Conservation (phyloP, 2,113 vertebrate species). For the Pristiophorus japonicus region DNA sequence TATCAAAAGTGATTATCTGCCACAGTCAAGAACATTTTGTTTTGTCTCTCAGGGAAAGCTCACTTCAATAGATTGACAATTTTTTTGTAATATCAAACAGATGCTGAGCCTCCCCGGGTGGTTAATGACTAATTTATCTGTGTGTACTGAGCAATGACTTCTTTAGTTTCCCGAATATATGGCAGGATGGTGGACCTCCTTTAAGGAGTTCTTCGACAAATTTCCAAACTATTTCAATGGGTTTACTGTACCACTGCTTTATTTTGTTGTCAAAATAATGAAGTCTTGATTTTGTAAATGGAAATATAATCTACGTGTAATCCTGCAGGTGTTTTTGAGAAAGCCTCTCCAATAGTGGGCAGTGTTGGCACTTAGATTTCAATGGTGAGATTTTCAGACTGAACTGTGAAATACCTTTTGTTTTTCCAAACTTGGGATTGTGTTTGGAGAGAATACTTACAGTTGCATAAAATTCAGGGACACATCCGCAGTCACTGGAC, state of each 20-base stretch:
- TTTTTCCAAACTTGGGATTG: not conserved
- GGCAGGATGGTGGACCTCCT: not conserved
- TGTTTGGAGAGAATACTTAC: not conserved
- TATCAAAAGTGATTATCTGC: not conserved
- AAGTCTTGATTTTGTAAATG: not conserved
- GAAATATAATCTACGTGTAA: not conserved
- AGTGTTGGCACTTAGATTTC: not conserved
- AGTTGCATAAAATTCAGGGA: not conserved
- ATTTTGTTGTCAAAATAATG: not conserved
- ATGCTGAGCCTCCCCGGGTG: not conserved
- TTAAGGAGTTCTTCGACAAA: not conserved
- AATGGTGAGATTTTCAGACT: not conserved
- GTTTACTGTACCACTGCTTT: not conserved
- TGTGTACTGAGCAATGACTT: not conserved
- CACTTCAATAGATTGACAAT: not conserved
- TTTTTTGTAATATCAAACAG: not conserved
- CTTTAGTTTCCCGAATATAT: not conserved
- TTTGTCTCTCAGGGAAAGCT: not conserved
- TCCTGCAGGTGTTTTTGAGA: not conserved
- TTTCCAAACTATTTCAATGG: not conserved
- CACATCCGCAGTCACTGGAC: not conserved
- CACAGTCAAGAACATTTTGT: not conserved
- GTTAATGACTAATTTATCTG: not conserved
- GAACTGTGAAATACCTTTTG: not conserved
- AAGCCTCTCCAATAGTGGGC: not conserved